These are phyloP conservation scores for Uromys caudimaculatus DNA, from an alignment of 2,797 vertebrate species.

Conservation along the genomic window DNA sequence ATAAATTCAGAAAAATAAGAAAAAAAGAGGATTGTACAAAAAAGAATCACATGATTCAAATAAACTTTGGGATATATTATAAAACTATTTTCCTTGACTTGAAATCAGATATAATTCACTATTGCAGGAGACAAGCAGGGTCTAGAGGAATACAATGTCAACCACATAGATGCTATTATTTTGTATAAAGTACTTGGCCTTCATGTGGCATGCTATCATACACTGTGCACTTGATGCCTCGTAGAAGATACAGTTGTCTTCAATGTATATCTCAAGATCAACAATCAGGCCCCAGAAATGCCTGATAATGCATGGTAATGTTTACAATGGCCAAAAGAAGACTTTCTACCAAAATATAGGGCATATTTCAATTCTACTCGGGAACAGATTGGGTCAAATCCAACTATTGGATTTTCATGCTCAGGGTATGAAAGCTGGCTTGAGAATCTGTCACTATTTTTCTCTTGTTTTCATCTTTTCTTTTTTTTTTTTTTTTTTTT, in stretches of 20 bases:
- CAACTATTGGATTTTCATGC: constrained; percentile 6
- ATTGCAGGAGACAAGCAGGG: constrained; percentile 76
- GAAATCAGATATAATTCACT: constrained; percentile 67
- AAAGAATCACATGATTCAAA: constrained; percentile 72
- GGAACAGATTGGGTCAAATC: constrained; percentile 68
- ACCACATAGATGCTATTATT: constrained; percentile 83
- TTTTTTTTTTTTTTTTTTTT: too few relatives aligned
- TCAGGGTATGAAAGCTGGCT: constrained; percentile 22
- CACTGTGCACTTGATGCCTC: constrained; percentile 74
- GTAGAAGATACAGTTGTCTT: constrained; percentile 83
- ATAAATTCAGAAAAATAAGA: constrained; percentile 69
- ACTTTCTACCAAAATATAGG: constrained; percentile 78
- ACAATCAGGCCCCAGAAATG: constrained; percentile 68
- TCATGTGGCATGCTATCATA: constrained; percentile 83
- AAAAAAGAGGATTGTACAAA: constrained; percentile 74
- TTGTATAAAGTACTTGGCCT: constrained; percentile 82
- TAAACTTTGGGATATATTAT: constrained; percentile 83
- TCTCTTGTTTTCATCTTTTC: background rate
- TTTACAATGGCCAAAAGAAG: constrained; percentile 68
- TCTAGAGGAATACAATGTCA: constrained; percentile 81
- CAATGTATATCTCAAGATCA: constrained; percentile 71
- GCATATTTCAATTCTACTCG: constrained; percentile 70
- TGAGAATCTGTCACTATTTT: background rate
- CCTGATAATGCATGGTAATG: too few relatives aligned
- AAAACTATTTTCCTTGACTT: constrained; percentile 77